Evolutionary conservation across 2,113 vertebrate species (phyloP).

Genomic region (Periophthalmus modestus): DNA sequence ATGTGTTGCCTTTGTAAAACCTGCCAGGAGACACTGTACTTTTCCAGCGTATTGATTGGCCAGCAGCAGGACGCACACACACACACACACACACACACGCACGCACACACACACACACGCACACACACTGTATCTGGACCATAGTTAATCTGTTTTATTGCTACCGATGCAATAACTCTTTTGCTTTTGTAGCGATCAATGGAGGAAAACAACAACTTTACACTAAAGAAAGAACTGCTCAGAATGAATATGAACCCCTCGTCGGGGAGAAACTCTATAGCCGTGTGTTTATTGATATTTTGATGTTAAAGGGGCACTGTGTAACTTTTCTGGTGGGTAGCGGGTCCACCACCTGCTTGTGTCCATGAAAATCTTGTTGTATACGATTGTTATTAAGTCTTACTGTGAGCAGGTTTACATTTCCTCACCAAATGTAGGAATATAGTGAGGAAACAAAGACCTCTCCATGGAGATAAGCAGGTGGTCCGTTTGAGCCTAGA

Average conservation of each 20-base stretch:
- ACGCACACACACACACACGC: neutral
- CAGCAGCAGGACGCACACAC: neutral
- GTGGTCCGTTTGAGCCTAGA: no score
- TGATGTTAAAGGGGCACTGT: slow-evolving; percentile 6
- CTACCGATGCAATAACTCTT: slow-evolving; percentile 4
- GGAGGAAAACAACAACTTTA: neutral
- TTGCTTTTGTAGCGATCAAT: neutral
- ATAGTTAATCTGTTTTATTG: neutral
- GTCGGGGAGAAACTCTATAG: slow-evolving; percentile 24
- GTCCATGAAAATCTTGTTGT: no score
- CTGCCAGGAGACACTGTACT: neutral
- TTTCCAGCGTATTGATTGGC: neutral
- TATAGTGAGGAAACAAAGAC: no score
- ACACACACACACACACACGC: no score
- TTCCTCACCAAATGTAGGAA: no score
- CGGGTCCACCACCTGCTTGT: no score
- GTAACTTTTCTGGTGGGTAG: neutral
- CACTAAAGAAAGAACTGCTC: slow-evolving; percentile 10
- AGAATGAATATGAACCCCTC: slow-evolving; percentile 25
- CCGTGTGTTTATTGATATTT: slow-evolving; percentile 17
- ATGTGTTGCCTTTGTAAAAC: neutral
- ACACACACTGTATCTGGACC: neutral
- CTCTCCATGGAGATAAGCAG: no score
- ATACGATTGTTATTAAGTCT: no score
- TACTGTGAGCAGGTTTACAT: no score